Percentiles rank a stretch among this genome's conserved stretches.
Conservation (phyloP, 1,140 invertebrate genomes). For the Hormaphis cornu region DNA sequence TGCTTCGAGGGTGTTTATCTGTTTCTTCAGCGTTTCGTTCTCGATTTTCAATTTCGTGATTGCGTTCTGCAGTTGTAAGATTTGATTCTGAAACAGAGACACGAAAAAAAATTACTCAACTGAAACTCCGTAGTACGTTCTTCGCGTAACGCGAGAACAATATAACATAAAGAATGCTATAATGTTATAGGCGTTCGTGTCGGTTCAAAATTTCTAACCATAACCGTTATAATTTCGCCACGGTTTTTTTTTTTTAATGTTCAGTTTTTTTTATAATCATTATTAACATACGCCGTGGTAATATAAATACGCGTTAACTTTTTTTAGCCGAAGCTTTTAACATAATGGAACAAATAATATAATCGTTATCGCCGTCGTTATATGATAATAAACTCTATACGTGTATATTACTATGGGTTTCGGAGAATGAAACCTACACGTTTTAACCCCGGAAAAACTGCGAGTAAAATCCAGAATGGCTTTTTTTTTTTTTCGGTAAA, state of each 20-base stretch:
- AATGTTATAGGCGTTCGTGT: too few species aligned
- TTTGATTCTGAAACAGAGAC: slow-evolving; percentile 52
- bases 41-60: slow-evolving; percentile 61
- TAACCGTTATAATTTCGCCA: too few species aligned
- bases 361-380: too few species aligned
- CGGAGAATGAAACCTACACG: background rate
- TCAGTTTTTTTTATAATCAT: too few species aligned
- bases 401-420: background rate
- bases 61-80: slow-evolving; percentile 62
- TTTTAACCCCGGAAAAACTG: background rate
- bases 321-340: slow-evolving; percentile 6
- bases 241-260: too few species aligned
- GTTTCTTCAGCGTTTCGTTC: slow-evolving; percentile 60
- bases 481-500: slow-evolving; percentile 3
- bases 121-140: too few species aligned
- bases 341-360: slow-evolving; percentile 8
- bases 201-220: too few species aligned
- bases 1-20: slow-evolving; percentile 51
- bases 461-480: too few species aligned
- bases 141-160: too few species aligned
- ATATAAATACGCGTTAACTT: background rate
- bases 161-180: too few species aligned
- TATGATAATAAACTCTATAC: too few species aligned
- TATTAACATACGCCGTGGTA: too few species aligned
- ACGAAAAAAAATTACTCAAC: slow-evolving; percentile 37